Evolutionary conservation across 1,140 invertebrate species (phyloP), one percentile per base, ranked within the genome.

Genomic region (Planococcus citri): DNA sequence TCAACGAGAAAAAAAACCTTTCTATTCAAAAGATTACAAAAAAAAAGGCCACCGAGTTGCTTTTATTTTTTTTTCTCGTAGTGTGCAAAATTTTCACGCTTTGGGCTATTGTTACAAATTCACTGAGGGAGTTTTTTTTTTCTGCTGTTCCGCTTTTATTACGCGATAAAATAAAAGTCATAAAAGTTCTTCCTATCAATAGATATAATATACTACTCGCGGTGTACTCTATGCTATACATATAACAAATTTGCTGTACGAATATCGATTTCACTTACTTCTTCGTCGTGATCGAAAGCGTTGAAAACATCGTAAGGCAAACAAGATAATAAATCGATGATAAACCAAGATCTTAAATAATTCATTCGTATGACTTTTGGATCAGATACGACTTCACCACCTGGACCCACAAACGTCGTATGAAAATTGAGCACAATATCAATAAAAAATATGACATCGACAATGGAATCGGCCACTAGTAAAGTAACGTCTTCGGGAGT

Each of bases 341-440:
- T 88, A 81, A 99, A 99, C 97, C 97, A 99, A 72, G 94, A 97
- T 79, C 97, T 97, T 73, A 99, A 85, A 81, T 99, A 99, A 82
- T 99, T 99, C 89, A 95, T 95, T 74, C 95, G 83, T 76, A 98
- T 98, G 71, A 90, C 92, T 80, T 96, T 96, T 1, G 95, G 95
- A 81, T 98, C 95, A 74, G 93, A 96, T 74, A 98, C 95, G 69
- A 97, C 94, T 82, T 98, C 95, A 41, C 96, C 96, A 70, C 94
- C 94, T 17, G 95, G 91, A 29, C 97, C 96, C 73, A 99, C 97
- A 82, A 98, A 99, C 69, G 97, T 99, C 71, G 97, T 99, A 82
- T 99, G 97, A 83, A 99, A 99, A 84, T 99, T 99, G 77, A 99
- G 88, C 76, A 99, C 93, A 80, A 99, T 99, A 83, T 99, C 97